Percentiles rank a stretch among this genome's conserved stretches.
Evolutionary conservation across 1,140 invertebrate genomes (phyloP).

Genomic region (Paramacrobiotus metropolitanus): DNA sequence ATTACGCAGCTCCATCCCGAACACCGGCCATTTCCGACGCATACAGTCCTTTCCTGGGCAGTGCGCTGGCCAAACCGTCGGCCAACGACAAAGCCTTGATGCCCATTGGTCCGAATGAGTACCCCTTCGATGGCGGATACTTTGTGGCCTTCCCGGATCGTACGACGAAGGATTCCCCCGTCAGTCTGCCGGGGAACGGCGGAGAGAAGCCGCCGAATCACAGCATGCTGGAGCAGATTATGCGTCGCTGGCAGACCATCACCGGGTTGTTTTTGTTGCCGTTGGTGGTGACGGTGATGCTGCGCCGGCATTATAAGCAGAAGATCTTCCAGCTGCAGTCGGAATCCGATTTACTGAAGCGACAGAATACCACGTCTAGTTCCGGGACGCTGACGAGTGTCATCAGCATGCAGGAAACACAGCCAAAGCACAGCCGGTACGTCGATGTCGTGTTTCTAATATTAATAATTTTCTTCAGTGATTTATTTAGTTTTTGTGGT

Average conservation of each 20-base stretch:
- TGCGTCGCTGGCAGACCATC: neutral
- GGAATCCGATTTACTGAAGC: neutral
- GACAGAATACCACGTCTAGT: neutral
- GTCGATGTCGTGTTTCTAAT: too few relatives aligned
- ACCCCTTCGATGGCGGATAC: neutral
- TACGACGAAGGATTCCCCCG: neutral
- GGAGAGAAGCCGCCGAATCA: neutral
- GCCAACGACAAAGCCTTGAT: neutral
- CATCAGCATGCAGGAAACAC: neutral
- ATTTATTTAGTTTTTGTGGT: too few relatives aligned
- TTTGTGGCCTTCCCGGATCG: neutral
- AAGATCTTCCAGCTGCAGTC: neutral
- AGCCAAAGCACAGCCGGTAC: neutral
- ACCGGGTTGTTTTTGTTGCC: neutral
- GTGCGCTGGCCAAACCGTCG: neutral
- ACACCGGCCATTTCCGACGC: neutral
- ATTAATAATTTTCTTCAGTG: too few relatives aligned
- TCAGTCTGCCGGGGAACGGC: neutral
- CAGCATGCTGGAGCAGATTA: neutral
- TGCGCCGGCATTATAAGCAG: neutral
- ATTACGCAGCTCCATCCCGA: neutral
- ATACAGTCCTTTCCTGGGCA: neutral
- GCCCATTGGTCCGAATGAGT: neutral
- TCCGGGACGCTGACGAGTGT: neutral
- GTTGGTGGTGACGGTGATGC: neutral